Evolutionary conservation across 2,113 vertebrate species (phyloP), one percentile per base, ranked within the genome.

Genomic region (Elephantulus edwardii): DNA sequence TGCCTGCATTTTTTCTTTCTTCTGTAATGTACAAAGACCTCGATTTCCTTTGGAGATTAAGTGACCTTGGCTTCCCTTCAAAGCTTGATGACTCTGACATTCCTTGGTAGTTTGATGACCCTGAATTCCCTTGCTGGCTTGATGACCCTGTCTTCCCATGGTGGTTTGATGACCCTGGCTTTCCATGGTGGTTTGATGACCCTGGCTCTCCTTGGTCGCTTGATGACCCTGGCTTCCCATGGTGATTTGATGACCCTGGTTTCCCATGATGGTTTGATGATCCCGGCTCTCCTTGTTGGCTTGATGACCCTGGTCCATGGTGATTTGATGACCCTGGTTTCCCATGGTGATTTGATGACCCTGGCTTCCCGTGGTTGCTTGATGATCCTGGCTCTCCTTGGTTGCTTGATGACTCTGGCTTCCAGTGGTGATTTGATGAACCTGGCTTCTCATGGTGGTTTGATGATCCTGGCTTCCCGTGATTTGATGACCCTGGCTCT

Each of bases 1-100:
- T 83, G 26, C 20, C 35, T 54, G 14, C 14, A 38, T 42, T 83
- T 93, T 93, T 92, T n/a, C 30, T 77, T 72, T 78, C 70, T 88
- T 50, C 58, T 83, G 82, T 42, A 64, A 24, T 78, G 30, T 72
- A 58, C 68, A 71, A 68, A 83, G 90, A 81, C 19, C 40, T 78
- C 86, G 77, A 35, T 48, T 85, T 94, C 35, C 60, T 33, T 70
- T 68, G 66, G 2, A 2, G 28, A 22, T 30, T 24, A 10, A 28
- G 28, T 14, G 30, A 86, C 1, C 35, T 44, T 33, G 30, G 33
- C 0, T 5, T 1, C 14, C 28, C 78, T 28, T 92, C n/a, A n/a
- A n/a, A n/a, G 30, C 35, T 24, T 10, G 35, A n/a, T 14, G 30
- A 86, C 1, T 30, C 54, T 33, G 30, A 24, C 0, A 3, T 1